A percentile compares a stretch with the other conserved stretches of the same genome.
Evolutionary conservation across 2,888 invertebrate species (phyloP).

Genomic region (Cylindroiulus punctatus): DNA sequence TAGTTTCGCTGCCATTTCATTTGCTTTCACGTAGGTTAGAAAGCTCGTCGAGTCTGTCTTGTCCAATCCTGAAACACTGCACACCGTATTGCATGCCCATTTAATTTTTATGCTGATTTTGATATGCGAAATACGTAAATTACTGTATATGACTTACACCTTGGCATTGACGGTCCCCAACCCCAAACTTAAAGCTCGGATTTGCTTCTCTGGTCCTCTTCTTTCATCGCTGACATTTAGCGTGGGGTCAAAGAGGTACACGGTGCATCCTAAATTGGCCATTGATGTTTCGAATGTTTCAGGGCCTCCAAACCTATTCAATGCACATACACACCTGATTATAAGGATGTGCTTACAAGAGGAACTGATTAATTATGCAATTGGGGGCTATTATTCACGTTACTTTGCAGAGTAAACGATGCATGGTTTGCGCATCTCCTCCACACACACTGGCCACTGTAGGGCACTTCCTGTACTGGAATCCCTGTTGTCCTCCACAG

Average conservation of each 20-base stretch:
- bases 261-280: conserved; percentile 51
- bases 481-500: not conserved
- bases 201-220: conserved; percentile 15
- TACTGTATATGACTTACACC: conserved; percentile 40
- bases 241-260: conserved; percentile 55
- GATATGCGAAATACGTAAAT: not conserved
- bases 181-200: conserved; percentile 46
- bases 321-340: not conserved
- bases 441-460: conserved; percentile 55
- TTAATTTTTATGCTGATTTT: not conserved
- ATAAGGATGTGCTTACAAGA: not conserved
- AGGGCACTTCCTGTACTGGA: not conserved
- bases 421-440: conserved; percentile 52
- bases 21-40: conserved; percentile 50
- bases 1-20: conserved; percentile 52
- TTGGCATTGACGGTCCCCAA: conserved; percentile 42
- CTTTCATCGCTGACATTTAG: not conserved
- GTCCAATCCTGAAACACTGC: conserved; percentile 53
- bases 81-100: not conserved
- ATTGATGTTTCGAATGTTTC: conserved; percentile 51
- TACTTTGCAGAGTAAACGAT: conserved; percentile 55
- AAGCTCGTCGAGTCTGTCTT: not conserved
- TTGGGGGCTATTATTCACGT: no score
- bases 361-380: not conserved
- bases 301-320: conserved; percentile 48